Evolutionary conservation across 2,888 invertebrate genomes (phyloP).

Genomic region (Drosophila recens): DNA sequence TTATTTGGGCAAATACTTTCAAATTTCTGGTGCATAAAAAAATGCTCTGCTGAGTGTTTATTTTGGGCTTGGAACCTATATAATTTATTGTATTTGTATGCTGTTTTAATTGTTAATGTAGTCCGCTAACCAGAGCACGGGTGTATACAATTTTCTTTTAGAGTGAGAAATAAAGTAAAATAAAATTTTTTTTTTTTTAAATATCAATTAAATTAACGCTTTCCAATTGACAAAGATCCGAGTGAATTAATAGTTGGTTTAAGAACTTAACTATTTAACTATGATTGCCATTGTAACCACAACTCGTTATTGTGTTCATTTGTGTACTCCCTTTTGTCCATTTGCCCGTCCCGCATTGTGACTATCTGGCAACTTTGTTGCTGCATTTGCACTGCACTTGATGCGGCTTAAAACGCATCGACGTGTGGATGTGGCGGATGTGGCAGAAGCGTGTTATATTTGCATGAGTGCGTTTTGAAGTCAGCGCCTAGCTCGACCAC

Average conservation of each 20-base stretch:
- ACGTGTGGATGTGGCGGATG: conserved; percentile 34
- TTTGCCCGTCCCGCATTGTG: background rate
- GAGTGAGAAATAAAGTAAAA: no score
- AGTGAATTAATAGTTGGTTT: conserved; percentile 25
- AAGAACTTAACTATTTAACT: conserved; percentile 12
- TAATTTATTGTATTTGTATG: no score
- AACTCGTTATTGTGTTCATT: conserved; percentile 31
- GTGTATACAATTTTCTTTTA: no score
- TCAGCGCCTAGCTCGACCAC: conserved; percentile 35
- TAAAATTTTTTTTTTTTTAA: background rate
- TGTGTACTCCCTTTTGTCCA: background rate
- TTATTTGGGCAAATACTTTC: no score
- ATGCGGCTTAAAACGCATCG: conserved; percentile 34
- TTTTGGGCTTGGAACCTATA: no score
- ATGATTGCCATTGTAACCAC: conserved; percentile 39
- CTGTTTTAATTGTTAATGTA: no score
- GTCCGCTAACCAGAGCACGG: no score
- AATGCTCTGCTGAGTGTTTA: no score
- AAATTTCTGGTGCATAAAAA: no score
- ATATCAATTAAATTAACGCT: background rate
- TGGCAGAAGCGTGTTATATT: conserved; percentile 67
- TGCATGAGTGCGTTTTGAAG: conserved; percentile 74
- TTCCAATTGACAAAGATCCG: background rate
- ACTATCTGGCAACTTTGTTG: conserved; percentile 1
- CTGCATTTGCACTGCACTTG: conserved; percentile 16